These are phyloP conservation scores for Platysteira castanea DNA, from an alignment of 2,113 vertebrate genomes.

Conservation along the genomic window DNA sequence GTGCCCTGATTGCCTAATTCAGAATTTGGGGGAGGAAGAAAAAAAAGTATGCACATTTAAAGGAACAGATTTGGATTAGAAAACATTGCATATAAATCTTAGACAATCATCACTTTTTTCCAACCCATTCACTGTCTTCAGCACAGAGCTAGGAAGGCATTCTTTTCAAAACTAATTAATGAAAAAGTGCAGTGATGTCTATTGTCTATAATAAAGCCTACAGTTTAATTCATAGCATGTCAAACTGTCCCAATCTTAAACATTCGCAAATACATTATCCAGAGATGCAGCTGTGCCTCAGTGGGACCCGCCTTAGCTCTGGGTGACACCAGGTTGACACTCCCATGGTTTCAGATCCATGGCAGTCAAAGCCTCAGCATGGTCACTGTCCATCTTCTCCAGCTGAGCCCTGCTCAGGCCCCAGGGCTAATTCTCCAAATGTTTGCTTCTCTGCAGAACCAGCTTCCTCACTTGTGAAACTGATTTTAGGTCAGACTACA, in stretches of 20 bases:
- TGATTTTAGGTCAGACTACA: background rate
- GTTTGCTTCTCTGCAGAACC: background rate
- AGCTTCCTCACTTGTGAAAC: background rate
- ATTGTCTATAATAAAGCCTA: background rate
- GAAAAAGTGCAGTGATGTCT: background rate
- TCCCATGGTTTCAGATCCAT: background rate
- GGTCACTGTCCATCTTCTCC: background rate
- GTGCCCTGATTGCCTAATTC: background rate
- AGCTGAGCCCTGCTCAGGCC: background rate
- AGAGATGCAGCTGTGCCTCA: background rate
- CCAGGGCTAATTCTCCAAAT: background rate
- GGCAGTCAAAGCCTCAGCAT: background rate
- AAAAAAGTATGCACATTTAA: background rate
- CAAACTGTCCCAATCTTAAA: background rate
- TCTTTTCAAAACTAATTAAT: slow-evolving; percentile 7
- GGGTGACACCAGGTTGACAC: background rate
- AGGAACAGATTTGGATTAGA: background rate
- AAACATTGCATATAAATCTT: background rate
- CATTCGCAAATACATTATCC: background rate
- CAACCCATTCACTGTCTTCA: background rate
- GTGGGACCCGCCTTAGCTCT: background rate
- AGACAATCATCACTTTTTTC: background rate
- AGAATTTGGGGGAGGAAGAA: background rate
- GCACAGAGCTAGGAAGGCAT: background rate
- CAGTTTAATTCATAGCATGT: background rate